These are phyloP conservation scores for Dendrocopos noguchii DNA, from an alignment of 2,113 vertebrate species.

Conservation along the genomic window DNA sequence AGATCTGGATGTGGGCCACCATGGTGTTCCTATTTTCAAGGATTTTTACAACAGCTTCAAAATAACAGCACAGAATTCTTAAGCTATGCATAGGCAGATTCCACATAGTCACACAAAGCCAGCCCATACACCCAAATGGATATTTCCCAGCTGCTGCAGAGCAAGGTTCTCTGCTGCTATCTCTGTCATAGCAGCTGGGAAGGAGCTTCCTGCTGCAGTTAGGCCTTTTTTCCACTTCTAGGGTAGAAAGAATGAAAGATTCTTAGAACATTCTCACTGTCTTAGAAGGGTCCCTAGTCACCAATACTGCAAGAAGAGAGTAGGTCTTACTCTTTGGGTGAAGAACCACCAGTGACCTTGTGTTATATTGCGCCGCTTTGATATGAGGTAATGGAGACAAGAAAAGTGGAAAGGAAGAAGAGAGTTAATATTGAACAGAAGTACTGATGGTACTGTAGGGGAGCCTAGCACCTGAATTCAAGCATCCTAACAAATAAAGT, in stretches of 20 bases:
- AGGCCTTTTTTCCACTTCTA: neutral
- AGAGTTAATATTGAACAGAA: neutral
- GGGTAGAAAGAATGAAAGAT: neutral
- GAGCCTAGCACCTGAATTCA: neutral
- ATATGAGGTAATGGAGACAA: neutral
- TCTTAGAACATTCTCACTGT: neutral
- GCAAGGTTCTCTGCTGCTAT: neutral
- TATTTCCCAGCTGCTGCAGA: conserved; percentile 62
- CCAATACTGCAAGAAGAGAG: neutral
- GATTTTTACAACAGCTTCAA: conserved; percentile 55
- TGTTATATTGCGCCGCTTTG: neutral
- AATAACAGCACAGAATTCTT: neutral
- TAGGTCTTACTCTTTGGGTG: neutral
- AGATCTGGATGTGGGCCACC: neutral
- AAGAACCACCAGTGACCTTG: neutral
- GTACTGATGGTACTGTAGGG: neutral
- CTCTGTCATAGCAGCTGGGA: conserved; percentile 32
- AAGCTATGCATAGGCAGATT: conserved; percentile 47
- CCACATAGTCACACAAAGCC: conserved; percentile 46
- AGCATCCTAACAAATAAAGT: neutral
- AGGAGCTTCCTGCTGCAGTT: neutral
- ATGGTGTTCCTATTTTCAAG: neutral
- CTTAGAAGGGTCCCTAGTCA: neutral
- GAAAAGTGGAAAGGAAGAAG: neutral
- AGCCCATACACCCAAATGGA: conserved; percentile 55